A percentile compares a stretch with the other conserved stretches of the same genome.
phyloP scores from a whole-genome alignment of 2,888 invertebrate genomes.

The Nomada hirtipes region DNA sequence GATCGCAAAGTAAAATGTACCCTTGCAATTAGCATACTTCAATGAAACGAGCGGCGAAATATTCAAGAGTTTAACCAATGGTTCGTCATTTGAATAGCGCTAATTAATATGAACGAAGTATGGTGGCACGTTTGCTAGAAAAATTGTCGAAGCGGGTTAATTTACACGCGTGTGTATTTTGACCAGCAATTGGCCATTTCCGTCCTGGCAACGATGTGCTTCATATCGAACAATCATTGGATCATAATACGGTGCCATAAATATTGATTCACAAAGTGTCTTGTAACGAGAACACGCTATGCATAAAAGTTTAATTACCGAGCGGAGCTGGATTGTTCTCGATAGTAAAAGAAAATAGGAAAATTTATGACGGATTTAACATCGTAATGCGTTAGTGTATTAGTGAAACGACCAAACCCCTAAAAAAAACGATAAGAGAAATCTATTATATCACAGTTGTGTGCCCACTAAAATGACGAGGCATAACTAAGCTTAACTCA shows the following conservation, averaged over 20 bases:
- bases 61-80: not conserved
- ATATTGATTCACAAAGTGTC: constrained; percentile 14
- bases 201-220: constrained; percentile 30
- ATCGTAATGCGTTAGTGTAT: no score
- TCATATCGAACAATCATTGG: constrained; percentile 31
- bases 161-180: constrained; percentile 37
- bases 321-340: not conserved
- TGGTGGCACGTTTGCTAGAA: constrained; percentile 10
- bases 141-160: constrained; percentile 43
- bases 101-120: not conserved
- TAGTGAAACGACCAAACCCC: no score
- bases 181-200: constrained; percentile 45
- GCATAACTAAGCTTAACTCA: no score
- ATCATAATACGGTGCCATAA: constrained; percentile 39
- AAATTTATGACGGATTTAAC: not conserved
- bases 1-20: not conserved
- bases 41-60: not conserved
- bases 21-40: not conserved
- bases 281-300: not conserved
- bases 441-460: no score
- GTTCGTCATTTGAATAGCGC: not conserved
- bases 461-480: no score
- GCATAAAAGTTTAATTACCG: not conserved
- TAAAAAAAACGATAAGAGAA: no score
- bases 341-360: not conserved